Percentiles rank a stretch among this genome's conserved stretches.
Evolutionary conservation across 2,113 vertebrate genomes (phyloP).

Genomic region (Ginglymostoma cirratum): DNA sequence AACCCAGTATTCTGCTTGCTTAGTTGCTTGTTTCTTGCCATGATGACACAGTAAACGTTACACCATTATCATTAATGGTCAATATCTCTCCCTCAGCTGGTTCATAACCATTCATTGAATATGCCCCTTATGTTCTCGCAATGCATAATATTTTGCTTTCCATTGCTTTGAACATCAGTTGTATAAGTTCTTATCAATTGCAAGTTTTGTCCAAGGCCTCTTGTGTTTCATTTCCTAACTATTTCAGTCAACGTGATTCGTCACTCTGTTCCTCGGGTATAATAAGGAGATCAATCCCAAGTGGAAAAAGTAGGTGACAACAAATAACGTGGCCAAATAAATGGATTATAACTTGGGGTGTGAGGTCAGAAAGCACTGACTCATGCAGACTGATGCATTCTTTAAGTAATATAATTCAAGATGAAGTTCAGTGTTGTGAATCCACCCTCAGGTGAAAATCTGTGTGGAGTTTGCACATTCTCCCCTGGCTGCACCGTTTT

Average conservation of each 20-base stretch:
- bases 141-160: background rate
- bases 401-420: background rate
- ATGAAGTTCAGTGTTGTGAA: background rate
- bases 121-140: no score
- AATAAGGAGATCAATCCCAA: background rate
- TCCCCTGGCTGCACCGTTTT: no score
- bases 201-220: background rate
- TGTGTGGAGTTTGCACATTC: no score
- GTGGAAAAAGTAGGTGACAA: background rate
- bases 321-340: background rate
- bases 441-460: no score
- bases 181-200: background rate
- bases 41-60: background rate
- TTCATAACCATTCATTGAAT: background rate
- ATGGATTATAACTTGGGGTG: background rate
- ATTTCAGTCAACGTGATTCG: background rate
- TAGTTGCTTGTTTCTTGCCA: background rate
- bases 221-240: background rate
- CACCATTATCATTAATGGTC: background rate
- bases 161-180: background rate
- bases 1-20: no score
- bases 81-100: background rate
- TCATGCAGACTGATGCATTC: background rate
- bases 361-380: background rate
- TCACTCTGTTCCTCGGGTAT: background rate